Base-by-base conservation (phyloP, 2,888 invertebrate genomes). In the Drosophila lacicola region DNA sequence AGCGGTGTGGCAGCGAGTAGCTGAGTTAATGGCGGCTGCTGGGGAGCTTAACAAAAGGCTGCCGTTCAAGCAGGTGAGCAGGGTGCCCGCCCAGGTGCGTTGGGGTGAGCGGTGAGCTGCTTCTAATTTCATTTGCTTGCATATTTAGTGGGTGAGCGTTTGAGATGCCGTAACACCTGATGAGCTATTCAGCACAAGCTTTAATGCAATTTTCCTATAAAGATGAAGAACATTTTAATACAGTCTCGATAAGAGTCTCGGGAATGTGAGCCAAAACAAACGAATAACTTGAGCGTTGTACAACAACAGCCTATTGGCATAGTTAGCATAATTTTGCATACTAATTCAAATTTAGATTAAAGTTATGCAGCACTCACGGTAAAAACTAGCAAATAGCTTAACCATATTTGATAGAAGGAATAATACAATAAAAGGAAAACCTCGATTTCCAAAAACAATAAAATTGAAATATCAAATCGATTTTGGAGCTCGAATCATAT, bases 81-180 rank as follows among this genome's bases (percentile, higher is more conserved):
- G 53, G 53, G 13, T 36, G 36, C 13, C 8, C 29, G 29, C 29
- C 0, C 29, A 29, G 29, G 29, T 29, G 29, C 29, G 36, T 13
- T 36, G 13, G 36, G 13, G 36, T 36, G 44, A 21, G 55, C 21
- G 55, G 55, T 45, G 42, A 36, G 55, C 58, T 62, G 51, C 63
- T 77, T 63, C 73, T 80, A 80, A 80, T 80, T 78, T 80, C 70
- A 78, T 80, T 78, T 80, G 72, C 80, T 64, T 78, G 78, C 78
- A 80, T 78, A 80, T 73, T 73, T 70, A 70, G 78, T 77, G 64
- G 78, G 37, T 42, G 60, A 68, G 45, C 64, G 64, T 49, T 58
- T 58, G 47, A 36, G n/a, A 39, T 57, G 60, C 57, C 65, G 34
- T 49, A 33, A 41, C 57, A 46, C 37, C 76, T 70, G 79, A 74